Evolutionary conservation across 2,888 invertebrate species (phyloP).

Genomic region (Ethmia dodecea): DNA sequence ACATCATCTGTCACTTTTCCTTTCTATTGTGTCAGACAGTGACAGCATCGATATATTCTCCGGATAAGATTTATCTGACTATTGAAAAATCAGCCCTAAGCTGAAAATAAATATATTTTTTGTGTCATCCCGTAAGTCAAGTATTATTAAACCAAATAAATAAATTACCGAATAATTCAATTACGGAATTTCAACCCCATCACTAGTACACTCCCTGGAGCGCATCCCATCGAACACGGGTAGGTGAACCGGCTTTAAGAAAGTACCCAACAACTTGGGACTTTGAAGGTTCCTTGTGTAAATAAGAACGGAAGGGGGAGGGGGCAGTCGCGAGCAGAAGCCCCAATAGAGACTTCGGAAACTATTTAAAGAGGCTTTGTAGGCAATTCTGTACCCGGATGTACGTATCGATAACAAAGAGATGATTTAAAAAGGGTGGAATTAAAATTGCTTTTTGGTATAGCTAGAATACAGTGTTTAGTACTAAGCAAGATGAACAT

Average conservation of each 20-base stretch:
- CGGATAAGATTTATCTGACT: too few species aligned
- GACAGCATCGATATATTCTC: too few species aligned
- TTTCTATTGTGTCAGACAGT: too few species aligned
- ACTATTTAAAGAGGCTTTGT: conserved; percentile 67
- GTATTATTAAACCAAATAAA: too few species aligned
- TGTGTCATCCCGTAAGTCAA: too few species aligned
- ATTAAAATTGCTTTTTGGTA: too few species aligned
- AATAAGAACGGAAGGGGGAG: conserved; percentile 49
- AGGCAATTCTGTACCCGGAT: conserved; percentile 37
- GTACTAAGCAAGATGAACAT: too few species aligned
- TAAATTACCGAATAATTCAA: neutral
- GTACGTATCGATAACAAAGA: conserved; percentile 1
- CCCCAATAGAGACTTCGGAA: conserved; percentile 55
- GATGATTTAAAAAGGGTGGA: neutral
- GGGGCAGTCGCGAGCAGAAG: conserved; percentile 43
- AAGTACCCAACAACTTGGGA: conserved; percentile 46
- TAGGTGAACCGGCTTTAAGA: conserved; percentile 29
- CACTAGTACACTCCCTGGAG: conserved; percentile 29
- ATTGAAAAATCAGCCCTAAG: too few species aligned
- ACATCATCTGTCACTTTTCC: too few species aligned
- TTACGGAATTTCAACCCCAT: neutral
- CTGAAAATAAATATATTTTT: too few species aligned
- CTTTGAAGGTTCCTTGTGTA: conserved; percentile 59
- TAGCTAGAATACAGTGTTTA: too few species aligned
- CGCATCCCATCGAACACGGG: conserved; percentile 25